A percentile compares a stretch with the other conserved stretches of the same genome.
Conservation (phyloP, 2,797 vertebrate genomes). For the Sebastes aleutianus region DNA sequence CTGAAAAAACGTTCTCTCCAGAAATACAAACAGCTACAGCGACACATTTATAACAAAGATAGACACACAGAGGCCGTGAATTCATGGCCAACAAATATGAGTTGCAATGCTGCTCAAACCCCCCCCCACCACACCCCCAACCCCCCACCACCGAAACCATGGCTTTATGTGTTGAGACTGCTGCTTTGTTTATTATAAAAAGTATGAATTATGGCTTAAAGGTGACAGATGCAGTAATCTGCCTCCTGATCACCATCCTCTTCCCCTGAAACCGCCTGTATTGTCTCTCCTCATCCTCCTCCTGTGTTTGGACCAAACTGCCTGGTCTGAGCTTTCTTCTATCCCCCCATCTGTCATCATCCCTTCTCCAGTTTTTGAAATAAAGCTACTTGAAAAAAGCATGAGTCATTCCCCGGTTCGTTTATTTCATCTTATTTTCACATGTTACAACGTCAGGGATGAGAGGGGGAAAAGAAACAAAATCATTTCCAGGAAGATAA, state of each 20-base stretch:
- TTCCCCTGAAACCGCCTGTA: slow-evolving; percentile 33
- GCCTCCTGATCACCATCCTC: slow-evolving; percentile 47
- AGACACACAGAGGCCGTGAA: slow-evolving; percentile 20
- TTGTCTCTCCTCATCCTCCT: slow-evolving; percentile 47
- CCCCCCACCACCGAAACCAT: not conserved
- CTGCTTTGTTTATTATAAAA: slow-evolving; percentile 60
- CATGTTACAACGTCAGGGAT: slow-evolving; percentile 2
- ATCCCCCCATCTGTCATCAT: slow-evolving; percentile 72
- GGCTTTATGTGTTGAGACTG: slow-evolving; percentile 52
- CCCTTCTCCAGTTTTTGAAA: slow-evolving; percentile 77
- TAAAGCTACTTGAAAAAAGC: slow-evolving; percentile 79
- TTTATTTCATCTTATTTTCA: slow-evolving; percentile 46
- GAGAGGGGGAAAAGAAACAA: not conserved
- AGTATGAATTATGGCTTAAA: slow-evolving; percentile 53
- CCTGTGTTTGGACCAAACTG: slow-evolving; percentile 55
- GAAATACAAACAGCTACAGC: slow-evolving; percentile 43
- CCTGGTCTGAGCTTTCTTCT: slow-evolving; percentile 58
- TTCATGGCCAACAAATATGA: slow-evolving; percentile 26
- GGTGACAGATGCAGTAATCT: slow-evolving; percentile 59
- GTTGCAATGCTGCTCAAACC: slow-evolving; percentile 23
- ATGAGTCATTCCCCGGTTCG: slow-evolving; percentile 34
- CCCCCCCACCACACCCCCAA: not conserved
- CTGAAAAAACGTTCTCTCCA: slow-evolving; percentile 39
- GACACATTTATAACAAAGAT: slow-evolving; percentile 30
- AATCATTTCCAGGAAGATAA: not conserved